Conservation (phyloP, 2,888 invertebrate genomes). For the Masnerella sp. region DNA sequence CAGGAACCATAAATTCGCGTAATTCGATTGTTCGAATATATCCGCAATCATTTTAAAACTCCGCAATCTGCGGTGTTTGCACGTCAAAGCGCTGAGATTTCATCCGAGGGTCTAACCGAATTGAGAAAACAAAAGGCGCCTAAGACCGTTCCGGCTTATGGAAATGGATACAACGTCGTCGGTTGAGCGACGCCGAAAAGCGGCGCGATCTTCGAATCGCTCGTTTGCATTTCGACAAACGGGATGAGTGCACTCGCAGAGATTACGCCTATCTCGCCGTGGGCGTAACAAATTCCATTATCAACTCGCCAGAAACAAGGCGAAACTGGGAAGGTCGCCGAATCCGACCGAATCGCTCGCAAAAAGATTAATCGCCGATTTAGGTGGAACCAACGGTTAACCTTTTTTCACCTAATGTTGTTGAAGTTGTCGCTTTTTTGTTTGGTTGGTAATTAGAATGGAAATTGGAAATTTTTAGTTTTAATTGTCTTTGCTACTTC, state of each 20-base stretch:
- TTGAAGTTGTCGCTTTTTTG: background rate
- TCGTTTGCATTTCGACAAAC: constrained; percentile 26
- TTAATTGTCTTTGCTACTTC: constrained; percentile 3
- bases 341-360: background rate
- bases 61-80: constrained; percentile 7
- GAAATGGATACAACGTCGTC: constrained; percentile 26
- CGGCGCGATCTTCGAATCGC: constrained; percentile 6
- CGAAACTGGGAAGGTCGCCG: constrained; percentile 5
- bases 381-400: background rate
- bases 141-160: constrained; percentile 18
- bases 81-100: constrained; percentile 19
- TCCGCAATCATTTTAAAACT: constrained; percentile 23
- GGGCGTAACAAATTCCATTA: constrained; percentile 28
- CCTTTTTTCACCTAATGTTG: constrained; percentile 4
- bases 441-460: too few relatives aligned
- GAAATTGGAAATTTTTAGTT: too few relatives aligned
- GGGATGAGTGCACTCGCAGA: constrained; percentile 27
- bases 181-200: constrained; percentile 27
- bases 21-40: constrained; percentile 17
- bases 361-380: constrained; percentile 4
- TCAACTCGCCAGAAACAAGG: background rate
- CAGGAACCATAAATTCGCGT: background rate
- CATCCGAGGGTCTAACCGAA: background rate
- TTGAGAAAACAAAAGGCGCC: constrained; percentile 25
- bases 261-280: constrained; percentile 22